Conservation (phyloP, 1,140 invertebrate genomes). For the Leptinotarsa lineolata region DNA sequence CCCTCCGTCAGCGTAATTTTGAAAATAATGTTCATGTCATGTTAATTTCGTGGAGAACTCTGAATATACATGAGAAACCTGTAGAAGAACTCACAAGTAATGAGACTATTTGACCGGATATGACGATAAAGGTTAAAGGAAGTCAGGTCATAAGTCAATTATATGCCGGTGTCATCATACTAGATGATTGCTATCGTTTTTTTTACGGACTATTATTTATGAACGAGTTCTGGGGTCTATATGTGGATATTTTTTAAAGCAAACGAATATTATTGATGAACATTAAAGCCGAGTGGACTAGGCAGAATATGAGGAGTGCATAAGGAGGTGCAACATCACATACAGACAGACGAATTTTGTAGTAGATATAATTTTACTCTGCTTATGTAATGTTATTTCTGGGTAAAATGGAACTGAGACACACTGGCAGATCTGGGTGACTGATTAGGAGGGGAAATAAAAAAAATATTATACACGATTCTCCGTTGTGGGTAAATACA, state of each 20-base stretch:
- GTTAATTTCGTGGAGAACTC: slow-evolving; percentile 18
- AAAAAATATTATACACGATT: too few species aligned
- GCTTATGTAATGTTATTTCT: too few species aligned
- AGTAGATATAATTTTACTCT: too few species aligned
- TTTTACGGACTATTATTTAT: slow-evolving; percentile 18
- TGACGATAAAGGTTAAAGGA: slow-evolving; percentile 44
- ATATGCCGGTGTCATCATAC: slow-evolving; percentile 43
- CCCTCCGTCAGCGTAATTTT: not conserved
- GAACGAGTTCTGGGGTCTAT: not conserved
- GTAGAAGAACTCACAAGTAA: slow-evolving; percentile 34
- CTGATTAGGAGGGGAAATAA: too few species aligned
- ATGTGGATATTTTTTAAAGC: not conserved
- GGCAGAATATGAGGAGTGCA: too few species aligned
- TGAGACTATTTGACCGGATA: slow-evolving; percentile 43
- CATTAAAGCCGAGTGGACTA: not conserved
- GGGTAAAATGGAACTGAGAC: too few species aligned
- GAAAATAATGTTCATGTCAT: slow-evolving; percentile 7
- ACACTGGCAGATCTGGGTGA: too few species aligned
- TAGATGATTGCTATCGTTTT: slow-evolving; percentile 24
- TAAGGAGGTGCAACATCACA: too few species aligned
- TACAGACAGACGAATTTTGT: too few species aligned
- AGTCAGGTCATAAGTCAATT: slow-evolving; percentile 44
- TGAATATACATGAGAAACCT: slow-evolving; percentile 42
- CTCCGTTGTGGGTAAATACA: too few species aligned
- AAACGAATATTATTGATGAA: not conserved